phyloP scores from a whole-genome alignment of 2,797 vertebrate species.

The Lates japonicus region DNA sequence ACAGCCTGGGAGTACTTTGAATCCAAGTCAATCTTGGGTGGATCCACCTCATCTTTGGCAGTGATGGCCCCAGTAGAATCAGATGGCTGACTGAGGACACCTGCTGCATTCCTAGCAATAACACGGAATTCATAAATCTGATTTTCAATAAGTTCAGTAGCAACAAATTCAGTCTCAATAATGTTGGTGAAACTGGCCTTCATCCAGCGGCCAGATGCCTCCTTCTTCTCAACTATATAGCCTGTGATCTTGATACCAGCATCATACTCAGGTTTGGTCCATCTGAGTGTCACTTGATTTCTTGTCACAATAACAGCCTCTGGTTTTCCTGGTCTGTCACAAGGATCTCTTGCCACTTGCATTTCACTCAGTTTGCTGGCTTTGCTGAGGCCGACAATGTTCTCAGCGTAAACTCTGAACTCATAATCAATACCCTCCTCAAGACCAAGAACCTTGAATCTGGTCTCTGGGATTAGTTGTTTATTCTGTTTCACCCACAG shows the following conservation, averaged over 20 bases:
- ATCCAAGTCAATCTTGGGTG: constrained; percentile 95
- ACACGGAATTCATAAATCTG: constrained; percentile 97
- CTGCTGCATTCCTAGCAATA: constrained; percentile 96
- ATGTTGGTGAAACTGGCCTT: constrained; percentile 98
- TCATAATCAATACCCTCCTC: constrained; percentile 99
- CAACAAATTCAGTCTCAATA: constrained; percentile 94
- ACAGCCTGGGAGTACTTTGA: constrained; percentile 93
- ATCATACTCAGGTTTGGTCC: constrained; percentile 96
- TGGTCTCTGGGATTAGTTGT: constrained; percentile 93
- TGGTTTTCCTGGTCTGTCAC: constrained; percentile 95
- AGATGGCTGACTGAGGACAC: constrained; percentile 93
- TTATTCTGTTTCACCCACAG: constrained; percentile 98
- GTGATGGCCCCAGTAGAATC: constrained; percentile 96
- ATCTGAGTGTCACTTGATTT: constrained; percentile 93
- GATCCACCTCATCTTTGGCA: constrained; percentile 96
- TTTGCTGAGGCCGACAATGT: constrained; percentile 96
- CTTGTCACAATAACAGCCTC: constrained; percentile 97
- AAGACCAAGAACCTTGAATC: constrained; percentile 92
- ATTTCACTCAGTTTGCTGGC: constrained; percentile 94
- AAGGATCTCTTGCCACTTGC: constrained; percentile 95
- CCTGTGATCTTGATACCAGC: constrained; percentile 97
- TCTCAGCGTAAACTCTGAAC: constrained; percentile 97
- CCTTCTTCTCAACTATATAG: constrained; percentile 97
- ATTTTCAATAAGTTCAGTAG: constrained; percentile 94
- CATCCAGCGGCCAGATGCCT: constrained; percentile 97